Conservation (phyloP, 2,113 vertebrate species). For the Antidorcas marsupialis region DNA sequence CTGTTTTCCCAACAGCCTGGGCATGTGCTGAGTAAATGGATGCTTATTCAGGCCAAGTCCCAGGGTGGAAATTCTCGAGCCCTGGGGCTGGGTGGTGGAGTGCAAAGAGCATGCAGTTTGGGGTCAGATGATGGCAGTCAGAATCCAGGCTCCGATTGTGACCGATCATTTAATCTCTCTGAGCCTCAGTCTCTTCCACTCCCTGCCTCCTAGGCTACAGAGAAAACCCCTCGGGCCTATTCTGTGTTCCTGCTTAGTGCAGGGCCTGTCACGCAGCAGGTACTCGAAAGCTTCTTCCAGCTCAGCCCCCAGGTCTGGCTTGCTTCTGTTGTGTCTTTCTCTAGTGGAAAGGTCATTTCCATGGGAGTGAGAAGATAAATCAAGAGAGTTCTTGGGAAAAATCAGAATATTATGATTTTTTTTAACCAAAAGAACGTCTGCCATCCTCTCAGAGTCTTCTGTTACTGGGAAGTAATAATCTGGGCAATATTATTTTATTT, state of each 20-base stretch:
- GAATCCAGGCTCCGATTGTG: not conserved
- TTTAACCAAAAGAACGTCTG: not conserved
- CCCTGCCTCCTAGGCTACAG: rapidly evolving
- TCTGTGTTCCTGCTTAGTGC: rapidly evolving
- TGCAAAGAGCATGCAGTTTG: rapidly evolving
- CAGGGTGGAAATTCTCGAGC: not conserved
- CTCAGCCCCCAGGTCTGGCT: not conserved
- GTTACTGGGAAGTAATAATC: not conserved
- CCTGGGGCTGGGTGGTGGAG: rapidly evolving
- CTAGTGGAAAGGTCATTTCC: not conserved
- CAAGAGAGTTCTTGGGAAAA: not conserved
- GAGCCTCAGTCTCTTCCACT: not conserved
- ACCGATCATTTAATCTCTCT: not conserved
- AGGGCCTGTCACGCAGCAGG: not conserved
- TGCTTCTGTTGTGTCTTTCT: not conserved
- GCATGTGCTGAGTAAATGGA: not conserved
- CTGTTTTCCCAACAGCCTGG: slow-evolving; percentile 42
- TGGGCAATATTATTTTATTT: not conserved
- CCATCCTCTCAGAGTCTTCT: not conserved
- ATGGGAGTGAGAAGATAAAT: not conserved
- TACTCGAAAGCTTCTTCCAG: not conserved
- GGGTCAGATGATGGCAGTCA: not conserved
- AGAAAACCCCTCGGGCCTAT: not conserved
- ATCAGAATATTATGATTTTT: not conserved
- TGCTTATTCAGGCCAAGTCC: slow-evolving; percentile 2